These are phyloP conservation scores for Catocala nupta DNA, from an alignment of 2,888 invertebrate species.

Conservation along the genomic window DNA sequence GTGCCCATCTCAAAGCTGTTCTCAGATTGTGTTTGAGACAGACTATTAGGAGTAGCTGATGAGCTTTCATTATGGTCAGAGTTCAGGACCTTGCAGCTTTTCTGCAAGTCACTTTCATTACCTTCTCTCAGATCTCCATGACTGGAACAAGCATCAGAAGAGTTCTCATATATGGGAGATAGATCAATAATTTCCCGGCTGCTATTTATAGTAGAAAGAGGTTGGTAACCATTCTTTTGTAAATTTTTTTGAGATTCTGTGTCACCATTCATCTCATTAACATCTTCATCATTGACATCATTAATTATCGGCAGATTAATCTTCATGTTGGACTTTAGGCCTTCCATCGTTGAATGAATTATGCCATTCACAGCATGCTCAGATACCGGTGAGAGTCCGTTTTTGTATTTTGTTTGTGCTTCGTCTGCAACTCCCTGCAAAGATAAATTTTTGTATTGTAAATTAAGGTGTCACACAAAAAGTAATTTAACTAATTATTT, in stretches of 20 bases:
- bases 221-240: slow-evolving; percentile 80
- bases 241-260: slow-evolving; percentile 54
- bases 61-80: slow-evolving; percentile 76
- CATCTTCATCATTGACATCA: slow-evolving; percentile 85
- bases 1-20: slow-evolving; percentile 83
- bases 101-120: slow-evolving; percentile 73
- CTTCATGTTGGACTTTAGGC: slow-evolving; percentile 81
- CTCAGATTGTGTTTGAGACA: slow-evolving; percentile 84
- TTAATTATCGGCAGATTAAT: slow-evolving; percentile 81
- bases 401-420: slow-evolving; percentile 76
- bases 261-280: slow-evolving; percentile 65
- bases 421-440: slow-evolving; percentile 79
- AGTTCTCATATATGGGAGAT: slow-evolving; percentile 85
- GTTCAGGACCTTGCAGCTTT: slow-evolving; percentile 72
- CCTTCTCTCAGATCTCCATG: slow-evolving; percentile 78
- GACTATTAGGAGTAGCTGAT: slow-evolving; percentile 77
- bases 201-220: slow-evolving; percentile 68
- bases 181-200: slow-evolving; percentile 82
- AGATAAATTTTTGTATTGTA: not conserved
- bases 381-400: slow-evolving; percentile 80
- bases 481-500: too few species aligned
- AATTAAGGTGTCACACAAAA: too few species aligned
- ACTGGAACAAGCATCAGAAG: slow-evolving; percentile 84
- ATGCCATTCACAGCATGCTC: slow-evolving; percentile 80
- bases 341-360: slow-evolving; percentile 81